Evolutionary conservation across 2,797 vertebrate genomes (phyloP), one percentile per base, ranked within the genome.

Genomic region (Myoxocephalus aenaeus): DNA sequence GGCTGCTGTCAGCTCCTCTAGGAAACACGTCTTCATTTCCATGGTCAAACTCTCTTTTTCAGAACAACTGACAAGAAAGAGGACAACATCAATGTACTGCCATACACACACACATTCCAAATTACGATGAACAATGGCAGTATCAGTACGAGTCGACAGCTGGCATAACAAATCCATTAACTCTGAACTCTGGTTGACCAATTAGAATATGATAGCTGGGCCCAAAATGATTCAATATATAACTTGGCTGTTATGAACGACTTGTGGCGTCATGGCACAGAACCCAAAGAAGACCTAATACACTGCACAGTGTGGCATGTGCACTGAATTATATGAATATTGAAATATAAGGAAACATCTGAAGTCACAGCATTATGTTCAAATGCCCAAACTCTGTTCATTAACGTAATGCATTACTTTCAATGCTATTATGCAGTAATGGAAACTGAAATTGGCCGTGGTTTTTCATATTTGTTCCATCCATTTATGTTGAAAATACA

Each of bases 231-330:
- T 11, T 59, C 18, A 54, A 15, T 18, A 61, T 51, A 32, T 59
- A 79, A 66, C 7, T 25, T 20, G 36, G 7, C 38, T 42, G 13
- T 15, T 42, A 78, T 71, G 46, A 83, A 75, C 68, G 36, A 75
- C 74, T 79, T 61, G 73, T 70, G 77, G 74, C 67, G 38, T 14
- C 29, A 44, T 46, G 42, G 54, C 61, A 67, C 13, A 36, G 27
- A 57, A 68, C 54, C 57, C 25, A 77, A 22, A 65, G 27, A 65
- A 44, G n/a, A 13, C 44, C 46, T 27, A 62, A 58, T 62, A 63
- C 11, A 29, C 46, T n/a, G 25, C 3, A 25, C 6, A 14, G 53
- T 64, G 15, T 27, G 22, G 85, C 42, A 81, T 51, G 64, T 58
- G 59, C 18, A 29, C 15, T 18, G 10, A 62, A 81, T 67, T 40